Percentiles rank a stretch among this genome's conserved stretches.
phyloP scores from a whole-genome alignment of 1,140 invertebrate species.

The Pantala flavescens region DNA sequence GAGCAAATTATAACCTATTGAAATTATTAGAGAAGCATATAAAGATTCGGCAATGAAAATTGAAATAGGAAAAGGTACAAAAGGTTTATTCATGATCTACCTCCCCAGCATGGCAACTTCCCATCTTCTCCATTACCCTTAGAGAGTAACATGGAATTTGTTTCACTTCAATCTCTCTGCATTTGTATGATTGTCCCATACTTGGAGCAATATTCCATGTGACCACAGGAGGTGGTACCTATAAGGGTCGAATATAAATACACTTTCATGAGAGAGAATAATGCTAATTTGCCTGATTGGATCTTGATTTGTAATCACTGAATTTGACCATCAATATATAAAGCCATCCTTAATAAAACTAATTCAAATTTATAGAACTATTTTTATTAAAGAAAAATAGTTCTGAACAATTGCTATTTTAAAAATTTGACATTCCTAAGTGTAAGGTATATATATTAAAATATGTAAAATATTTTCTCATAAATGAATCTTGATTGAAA shows the following conservation, averaged over 20 bases:
- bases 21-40: neutral
- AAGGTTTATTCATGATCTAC: constrained; percentile 33
- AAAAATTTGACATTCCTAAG: too few relatives aligned
- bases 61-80: neutral
- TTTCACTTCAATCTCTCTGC: constrained; percentile 45
- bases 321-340: too few relatives aligned
- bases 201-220: constrained; percentile 52
- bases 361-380: too few relatives aligned
- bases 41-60: neutral
- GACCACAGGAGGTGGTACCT: constrained; percentile 45
- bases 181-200: constrained; percentile 48
- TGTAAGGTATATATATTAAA: too few relatives aligned
- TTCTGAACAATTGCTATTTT: too few relatives aligned
- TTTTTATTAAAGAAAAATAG: too few relatives aligned
- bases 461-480: too few relatives aligned
- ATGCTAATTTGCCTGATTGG: too few relatives aligned
- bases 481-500: too few relatives aligned
- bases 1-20: neutral
- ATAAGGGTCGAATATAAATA: constrained; percentile 19
- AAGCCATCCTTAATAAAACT: too few relatives aligned
- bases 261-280: too few relatives aligned
- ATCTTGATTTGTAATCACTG: too few relatives aligned
- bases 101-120: constrained; percentile 62
- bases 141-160: constrained; percentile 56
- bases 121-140: constrained; percentile 56